phyloP scores from a whole-genome alignment of 1,140 invertebrate species.

The Dinoponera quadriceps region DNA sequence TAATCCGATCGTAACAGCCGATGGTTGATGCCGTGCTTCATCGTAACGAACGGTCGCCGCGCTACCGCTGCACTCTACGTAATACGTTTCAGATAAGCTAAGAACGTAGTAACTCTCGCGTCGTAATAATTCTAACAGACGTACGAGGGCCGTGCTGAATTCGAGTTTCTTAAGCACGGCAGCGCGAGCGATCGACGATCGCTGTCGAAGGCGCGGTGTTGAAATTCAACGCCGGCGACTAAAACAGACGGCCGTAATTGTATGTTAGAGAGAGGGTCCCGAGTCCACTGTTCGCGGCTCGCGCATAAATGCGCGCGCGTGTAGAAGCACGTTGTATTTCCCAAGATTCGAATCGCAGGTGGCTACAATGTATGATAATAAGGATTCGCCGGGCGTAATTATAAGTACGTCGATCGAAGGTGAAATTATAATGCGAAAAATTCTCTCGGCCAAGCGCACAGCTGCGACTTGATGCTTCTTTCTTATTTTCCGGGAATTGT shows the following conservation, averaged over 20 bases:
- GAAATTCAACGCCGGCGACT: background rate
- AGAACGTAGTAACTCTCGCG: slow-evolving; percentile 59
- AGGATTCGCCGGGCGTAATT: too few relatives aligned
- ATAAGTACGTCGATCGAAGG: background rate
- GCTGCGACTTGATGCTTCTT: background rate
- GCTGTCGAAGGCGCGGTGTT: background rate
- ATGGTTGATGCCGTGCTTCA: slow-evolving; percentile 55
- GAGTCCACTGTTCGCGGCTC: background rate
- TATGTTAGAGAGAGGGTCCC: background rate
- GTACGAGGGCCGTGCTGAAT: slow-evolving; percentile 21
- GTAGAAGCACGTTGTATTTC: too few relatives aligned
- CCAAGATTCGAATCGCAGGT: too few relatives aligned
- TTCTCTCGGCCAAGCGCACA: background rate
- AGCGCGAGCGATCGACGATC: background rate
- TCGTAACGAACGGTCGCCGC: slow-evolving; percentile 58
- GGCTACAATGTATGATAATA: too few relatives aligned
- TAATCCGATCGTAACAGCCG: slow-evolving; percentile 61
- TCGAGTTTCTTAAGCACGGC: slow-evolving; percentile 31
- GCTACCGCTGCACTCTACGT: slow-evolving; percentile 54
- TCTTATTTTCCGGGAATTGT: background rate
- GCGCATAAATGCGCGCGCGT: background rate
- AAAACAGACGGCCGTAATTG: slow-evolving; percentile 14
- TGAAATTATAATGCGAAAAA: background rate
- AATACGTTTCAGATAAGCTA: slow-evolving; percentile 57
- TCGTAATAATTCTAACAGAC: slow-evolving; percentile 59